Evolutionary conservation across 2,888 invertebrate species (phyloP).

Genomic region (Pheosia gnoma): DNA sequence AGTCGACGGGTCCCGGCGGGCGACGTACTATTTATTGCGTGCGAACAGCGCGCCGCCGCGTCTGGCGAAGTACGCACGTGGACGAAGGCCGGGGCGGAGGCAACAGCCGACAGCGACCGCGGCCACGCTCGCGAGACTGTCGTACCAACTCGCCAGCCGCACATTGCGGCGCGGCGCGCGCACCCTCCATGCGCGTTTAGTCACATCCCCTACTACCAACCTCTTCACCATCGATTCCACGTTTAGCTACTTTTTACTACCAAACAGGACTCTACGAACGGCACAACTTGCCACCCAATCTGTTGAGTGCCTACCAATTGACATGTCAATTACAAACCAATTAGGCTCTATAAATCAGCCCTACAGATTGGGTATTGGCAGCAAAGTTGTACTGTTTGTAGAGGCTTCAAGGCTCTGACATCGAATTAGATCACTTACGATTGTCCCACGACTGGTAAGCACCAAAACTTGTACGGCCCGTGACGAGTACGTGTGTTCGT

Average conservation of each 20-base stretch:
- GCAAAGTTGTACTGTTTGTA: too few species aligned
- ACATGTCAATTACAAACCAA: too few species aligned
- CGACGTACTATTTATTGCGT: not conserved
- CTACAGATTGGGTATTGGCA: too few species aligned
- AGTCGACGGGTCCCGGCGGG: not conserved
- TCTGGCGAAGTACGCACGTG: constrained; percentile 8
- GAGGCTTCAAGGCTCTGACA: too few species aligned
- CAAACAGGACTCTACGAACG: constrained; percentile 46
- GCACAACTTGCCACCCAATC: constrained; percentile 6
- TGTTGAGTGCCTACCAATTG: too few species aligned
- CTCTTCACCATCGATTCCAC: constrained; percentile 63
- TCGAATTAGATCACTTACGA: constrained; percentile 50
- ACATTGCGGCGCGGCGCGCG: constrained; percentile 58
- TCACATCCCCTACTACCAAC: constrained; percentile 40
- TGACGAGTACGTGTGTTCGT: too few species aligned
- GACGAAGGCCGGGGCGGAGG: constrained; percentile 11
- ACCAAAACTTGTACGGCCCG: too few species aligned
- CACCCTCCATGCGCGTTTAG: constrained; percentile 36
- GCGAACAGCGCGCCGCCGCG: not conserved
- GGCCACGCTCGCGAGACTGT: constrained; percentile 36
- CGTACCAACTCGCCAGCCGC: constrained; percentile 9
- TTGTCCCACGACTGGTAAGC: constrained; percentile 16
- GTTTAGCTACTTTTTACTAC: constrained; percentile 58
- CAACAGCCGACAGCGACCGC: constrained; percentile 31
- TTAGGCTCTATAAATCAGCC: too few species aligned